These are phyloP conservation scores for Lottia gigantea DNA, from an alignment of 2,888 invertebrate genomes.

Conservation along the genomic window DNA sequence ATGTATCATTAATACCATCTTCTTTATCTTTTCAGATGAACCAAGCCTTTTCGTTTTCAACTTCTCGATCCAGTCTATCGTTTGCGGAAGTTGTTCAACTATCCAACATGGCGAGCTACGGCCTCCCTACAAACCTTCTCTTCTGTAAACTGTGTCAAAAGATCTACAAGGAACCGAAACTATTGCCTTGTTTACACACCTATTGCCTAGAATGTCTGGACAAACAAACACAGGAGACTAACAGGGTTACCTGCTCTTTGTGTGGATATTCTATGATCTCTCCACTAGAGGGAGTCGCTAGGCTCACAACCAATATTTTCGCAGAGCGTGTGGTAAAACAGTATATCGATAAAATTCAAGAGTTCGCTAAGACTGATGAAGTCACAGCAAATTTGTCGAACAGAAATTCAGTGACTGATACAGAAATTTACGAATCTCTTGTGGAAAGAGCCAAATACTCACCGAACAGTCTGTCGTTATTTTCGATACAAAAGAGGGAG, in stretches of 20 bases:
- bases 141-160: slow-evolving; percentile 47
- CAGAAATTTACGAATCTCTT: neutral
- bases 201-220: slow-evolving; percentile 53
- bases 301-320: slow-evolving; percentile 28
- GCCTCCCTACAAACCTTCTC: slow-evolving; percentile 13
- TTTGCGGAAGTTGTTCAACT: neutral
- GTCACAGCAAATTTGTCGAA: too few species aligned
- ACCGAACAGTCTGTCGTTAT: neutral
- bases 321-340: slow-evolving; percentile 18
- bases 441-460: neutral
- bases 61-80: neutral
- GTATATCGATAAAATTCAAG: slow-evolving; percentile 4
- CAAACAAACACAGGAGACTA: slow-evolving; percentile 26
- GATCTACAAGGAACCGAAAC: slow-evolving; percentile 48
- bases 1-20: neutral
- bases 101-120: slow-evolving; percentile 17
- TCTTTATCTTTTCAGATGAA: slow-evolving; percentile 4
- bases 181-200: slow-evolving; percentile 56
- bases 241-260: slow-evolving; percentile 24
- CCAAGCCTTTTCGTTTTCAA: neutral
- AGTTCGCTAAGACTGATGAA: neutral
- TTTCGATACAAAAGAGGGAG: slow-evolving; percentile 4
- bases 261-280: slow-evolving; percentile 28
- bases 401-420: neutral
- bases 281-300: slow-evolving; percentile 21